Evolutionary conservation across 2,797 vertebrate genomes (phyloP).

Genomic region (Crocidura indochinensis): DNA sequence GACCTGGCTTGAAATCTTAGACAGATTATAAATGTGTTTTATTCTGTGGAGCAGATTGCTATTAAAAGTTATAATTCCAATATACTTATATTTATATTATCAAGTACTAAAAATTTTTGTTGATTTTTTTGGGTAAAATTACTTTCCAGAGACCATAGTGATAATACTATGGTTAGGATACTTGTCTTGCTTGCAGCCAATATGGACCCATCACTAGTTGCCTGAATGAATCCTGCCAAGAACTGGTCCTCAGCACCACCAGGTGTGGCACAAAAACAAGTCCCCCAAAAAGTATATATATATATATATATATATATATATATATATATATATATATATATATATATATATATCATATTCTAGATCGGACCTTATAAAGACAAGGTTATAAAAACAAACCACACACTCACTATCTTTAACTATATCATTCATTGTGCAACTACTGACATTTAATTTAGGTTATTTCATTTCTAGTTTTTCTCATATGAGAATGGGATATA

Average conservation of each 20-base stretch:
- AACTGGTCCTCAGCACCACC: no score
- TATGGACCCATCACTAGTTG: no score
- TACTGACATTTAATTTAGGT: conserved; percentile 13
- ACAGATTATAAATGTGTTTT: conserved; percentile 82
- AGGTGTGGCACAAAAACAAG: no score
- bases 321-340: no score
- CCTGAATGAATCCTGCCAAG: no score
- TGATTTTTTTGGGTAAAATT: conserved; percentile 30
- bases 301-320: no score
- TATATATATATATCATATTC: no score
- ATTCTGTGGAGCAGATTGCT: conserved; percentile 60
- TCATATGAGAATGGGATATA: no score
- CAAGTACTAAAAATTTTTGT: not conserved
- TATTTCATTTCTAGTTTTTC: conserved; percentile 4
- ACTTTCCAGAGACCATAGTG: not conserved
- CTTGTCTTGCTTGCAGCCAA: no score
- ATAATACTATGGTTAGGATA: no score
- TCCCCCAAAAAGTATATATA: no score
- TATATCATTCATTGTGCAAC: not conserved
- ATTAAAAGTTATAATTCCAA: not conserved
- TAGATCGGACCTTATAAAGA: conserved; percentile 14
- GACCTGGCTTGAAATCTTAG: conserved; percentile 64
- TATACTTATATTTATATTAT: conserved; percentile 47
- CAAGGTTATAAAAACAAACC: conserved; percentile 20
- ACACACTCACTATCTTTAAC: not conserved